Conservation (phyloP, 2,888 invertebrate genomes). For the Apoderus coryli region DNA sequence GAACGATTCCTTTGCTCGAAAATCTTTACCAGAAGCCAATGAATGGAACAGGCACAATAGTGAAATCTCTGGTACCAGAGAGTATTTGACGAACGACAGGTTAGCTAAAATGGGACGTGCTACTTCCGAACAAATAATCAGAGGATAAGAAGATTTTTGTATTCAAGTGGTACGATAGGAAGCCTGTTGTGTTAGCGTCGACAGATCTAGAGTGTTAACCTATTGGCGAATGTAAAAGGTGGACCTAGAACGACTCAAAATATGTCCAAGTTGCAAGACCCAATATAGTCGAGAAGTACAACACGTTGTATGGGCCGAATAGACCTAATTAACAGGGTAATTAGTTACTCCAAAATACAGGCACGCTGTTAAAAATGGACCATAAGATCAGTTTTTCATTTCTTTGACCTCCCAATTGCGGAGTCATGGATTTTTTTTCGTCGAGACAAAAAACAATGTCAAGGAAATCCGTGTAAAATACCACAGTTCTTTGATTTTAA, state of each 20-base stretch:
- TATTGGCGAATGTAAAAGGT: not conserved
- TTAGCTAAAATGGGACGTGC: no score
- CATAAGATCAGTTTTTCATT: slow-evolving; percentile 7
- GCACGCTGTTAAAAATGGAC: not conserved
- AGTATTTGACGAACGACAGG: no score
- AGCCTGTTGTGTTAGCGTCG: no score
- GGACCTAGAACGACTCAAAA: slow-evolving; percentile 5
- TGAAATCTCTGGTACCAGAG: no score
- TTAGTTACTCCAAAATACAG: slow-evolving; percentile 6
- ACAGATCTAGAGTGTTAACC: no score
- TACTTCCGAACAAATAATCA: no score
- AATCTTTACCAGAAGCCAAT: no score
- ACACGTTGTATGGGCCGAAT: slow-evolving; percentile 9
- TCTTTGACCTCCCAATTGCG: slow-evolving; percentile 7
- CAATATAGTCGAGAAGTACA: slow-evolving; percentile 8
- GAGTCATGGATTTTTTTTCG: slow-evolving; percentile 8
- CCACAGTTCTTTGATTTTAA: slow-evolving; percentile 6
- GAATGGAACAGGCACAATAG: no score
- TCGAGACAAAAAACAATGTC: slow-evolving; percentile 5
- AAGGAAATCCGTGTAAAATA: not conserved
- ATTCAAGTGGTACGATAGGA: no score
- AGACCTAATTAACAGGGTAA: slow-evolving; percentile 12
- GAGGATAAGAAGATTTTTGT: no score
- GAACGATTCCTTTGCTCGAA: no score
- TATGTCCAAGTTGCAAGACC: slow-evolving; percentile 4